Evolutionary conservation across 2,888 invertebrate genomes (phyloP).

Genomic region (Carabus problematicus): DNA sequence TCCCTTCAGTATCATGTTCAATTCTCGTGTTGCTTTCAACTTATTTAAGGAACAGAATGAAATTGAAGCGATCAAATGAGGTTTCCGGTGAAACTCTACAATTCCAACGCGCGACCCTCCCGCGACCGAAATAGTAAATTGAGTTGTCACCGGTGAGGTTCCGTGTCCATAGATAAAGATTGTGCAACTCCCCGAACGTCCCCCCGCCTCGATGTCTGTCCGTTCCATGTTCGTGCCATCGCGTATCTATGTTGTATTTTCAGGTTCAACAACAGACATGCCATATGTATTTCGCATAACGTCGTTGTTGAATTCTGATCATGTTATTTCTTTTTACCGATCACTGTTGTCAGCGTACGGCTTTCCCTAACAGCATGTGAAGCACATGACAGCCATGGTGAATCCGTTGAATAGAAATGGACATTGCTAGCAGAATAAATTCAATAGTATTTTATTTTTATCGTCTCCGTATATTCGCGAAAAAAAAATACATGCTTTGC

Average conservation of each 20-base stretch:
- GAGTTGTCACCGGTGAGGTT: slow-evolving; percentile 37
- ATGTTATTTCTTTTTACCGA: too few relatives aligned
- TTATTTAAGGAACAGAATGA: slow-evolving; percentile 36
- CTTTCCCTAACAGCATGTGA: too few relatives aligned
- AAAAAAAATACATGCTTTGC: too few relatives aligned
- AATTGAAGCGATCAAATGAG: slow-evolving; percentile 42
- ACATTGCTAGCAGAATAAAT: too few relatives aligned
- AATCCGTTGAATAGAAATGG: too few relatives aligned
- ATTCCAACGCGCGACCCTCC: slow-evolving; percentile 23
- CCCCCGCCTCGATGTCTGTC: background rate
- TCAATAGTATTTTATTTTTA: too few relatives aligned
- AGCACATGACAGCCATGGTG: too few relatives aligned
- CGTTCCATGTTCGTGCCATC: slow-evolving; percentile 2
- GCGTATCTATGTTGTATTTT: slow-evolving; percentile 10
- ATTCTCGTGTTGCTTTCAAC: slow-evolving; percentile 37
- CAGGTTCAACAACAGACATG: too few relatives aligned
- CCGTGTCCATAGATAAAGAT: background rate
- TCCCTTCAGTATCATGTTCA: slow-evolving; percentile 32
- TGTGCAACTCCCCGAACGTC: background rate
- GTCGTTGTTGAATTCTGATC: too few relatives aligned
- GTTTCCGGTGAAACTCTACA: slow-evolving; percentile 39
- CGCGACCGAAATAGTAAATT: slow-evolving; percentile 39
- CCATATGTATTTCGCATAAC: too few relatives aligned
- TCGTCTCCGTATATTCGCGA: too few relatives aligned
- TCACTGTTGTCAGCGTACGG: too few relatives aligned